Conservation (phyloP, 1,140 invertebrate genomes). For the Listronotus oregonensis region DNA sequence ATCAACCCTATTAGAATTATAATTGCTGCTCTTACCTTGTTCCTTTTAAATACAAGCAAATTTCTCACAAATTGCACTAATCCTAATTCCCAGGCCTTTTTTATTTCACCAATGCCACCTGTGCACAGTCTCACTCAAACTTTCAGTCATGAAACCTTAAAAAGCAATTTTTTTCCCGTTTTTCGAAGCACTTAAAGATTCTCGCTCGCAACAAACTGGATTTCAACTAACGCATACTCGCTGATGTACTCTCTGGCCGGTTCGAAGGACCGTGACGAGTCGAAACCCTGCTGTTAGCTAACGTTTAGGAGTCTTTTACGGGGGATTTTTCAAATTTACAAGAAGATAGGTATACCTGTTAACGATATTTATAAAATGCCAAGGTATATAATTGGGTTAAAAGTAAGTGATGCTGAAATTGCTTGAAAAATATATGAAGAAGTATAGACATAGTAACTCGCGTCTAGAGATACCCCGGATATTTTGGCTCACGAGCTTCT, state of each 20-base stretch:
- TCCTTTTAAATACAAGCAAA: no score
- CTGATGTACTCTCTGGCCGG: slow-evolving; percentile 9
- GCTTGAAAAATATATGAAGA: no score
- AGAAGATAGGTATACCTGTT: background rate
- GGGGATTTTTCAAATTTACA: background rate
- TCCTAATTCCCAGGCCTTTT: background rate
- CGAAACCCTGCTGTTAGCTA: slow-evolving; percentile 11
- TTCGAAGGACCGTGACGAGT: slow-evolving; percentile 32
- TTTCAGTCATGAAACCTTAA: slow-evolving; percentile 29
- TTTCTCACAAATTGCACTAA: slow-evolving; percentile 3
- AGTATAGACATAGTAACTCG: no score
- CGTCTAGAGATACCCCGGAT: no score
- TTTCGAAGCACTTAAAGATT: slow-evolving; percentile 5
- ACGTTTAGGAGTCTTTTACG: background rate
- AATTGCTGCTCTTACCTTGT: no score
- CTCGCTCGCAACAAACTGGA: slow-evolving; percentile 23
- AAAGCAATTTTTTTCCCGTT: slow-evolving; percentile 14
- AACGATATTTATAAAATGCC: background rate
- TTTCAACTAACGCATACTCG: slow-evolving; percentile 26
- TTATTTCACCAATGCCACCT: no score
- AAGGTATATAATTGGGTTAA: no score
- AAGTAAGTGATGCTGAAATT: no score
- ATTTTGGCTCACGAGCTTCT: no score
- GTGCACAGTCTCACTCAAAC: slow-evolving; percentile 26
- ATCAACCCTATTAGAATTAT: no score